A percentile compares a stretch with the other conserved stretches of the same genome.
Conservation (phyloP, 2,797 vertebrate genomes). For the Rhodeus uyekii region DNA sequence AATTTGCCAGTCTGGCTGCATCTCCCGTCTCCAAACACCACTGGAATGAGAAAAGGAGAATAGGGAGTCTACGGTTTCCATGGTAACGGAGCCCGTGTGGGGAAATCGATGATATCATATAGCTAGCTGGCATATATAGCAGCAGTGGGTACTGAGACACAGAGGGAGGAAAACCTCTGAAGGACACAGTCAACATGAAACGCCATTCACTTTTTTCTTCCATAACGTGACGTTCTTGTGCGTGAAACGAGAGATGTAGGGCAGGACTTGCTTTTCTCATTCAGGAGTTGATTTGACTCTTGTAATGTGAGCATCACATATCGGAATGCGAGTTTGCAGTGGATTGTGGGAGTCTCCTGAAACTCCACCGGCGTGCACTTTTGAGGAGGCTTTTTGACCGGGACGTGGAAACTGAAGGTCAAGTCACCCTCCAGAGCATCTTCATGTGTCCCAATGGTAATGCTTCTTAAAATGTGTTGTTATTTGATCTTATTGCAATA, state of each 20-base stretch:
- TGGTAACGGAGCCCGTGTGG: conserved; percentile 83
- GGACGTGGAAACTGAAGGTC: conserved; percentile 27
- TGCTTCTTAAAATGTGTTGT: background rate
- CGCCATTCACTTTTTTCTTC: background rate
- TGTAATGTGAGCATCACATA: background rate
- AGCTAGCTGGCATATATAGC: conserved; percentile 66
- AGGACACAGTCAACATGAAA: conserved; percentile 48
- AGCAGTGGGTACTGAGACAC: conserved; percentile 49
- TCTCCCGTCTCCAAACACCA: conserved; percentile 56
- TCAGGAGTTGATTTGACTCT: background rate
- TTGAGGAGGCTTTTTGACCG: background rate
- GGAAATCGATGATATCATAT: conserved; percentile 78
- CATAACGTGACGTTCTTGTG: background rate
- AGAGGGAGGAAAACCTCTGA: conserved; percentile 49
- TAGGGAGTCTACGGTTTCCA: conserved; percentile 85
- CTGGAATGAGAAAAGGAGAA: conserved; percentile 60
- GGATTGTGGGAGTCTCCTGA: conserved; percentile 4
- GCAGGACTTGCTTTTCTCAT: background rate
- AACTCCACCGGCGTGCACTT: background rate
- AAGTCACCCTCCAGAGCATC: background rate
- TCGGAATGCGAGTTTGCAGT: conserved; percentile 8
- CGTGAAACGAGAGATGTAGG: background rate
- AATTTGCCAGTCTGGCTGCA: conserved; percentile 61
- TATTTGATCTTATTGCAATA: background rate
- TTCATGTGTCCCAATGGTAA: conserved; percentile 11